These are phyloP conservation scores for Cherax quadricarinatus DNA, from an alignment of 1,140 invertebrate genomes.

Conservation along the genomic window DNA sequence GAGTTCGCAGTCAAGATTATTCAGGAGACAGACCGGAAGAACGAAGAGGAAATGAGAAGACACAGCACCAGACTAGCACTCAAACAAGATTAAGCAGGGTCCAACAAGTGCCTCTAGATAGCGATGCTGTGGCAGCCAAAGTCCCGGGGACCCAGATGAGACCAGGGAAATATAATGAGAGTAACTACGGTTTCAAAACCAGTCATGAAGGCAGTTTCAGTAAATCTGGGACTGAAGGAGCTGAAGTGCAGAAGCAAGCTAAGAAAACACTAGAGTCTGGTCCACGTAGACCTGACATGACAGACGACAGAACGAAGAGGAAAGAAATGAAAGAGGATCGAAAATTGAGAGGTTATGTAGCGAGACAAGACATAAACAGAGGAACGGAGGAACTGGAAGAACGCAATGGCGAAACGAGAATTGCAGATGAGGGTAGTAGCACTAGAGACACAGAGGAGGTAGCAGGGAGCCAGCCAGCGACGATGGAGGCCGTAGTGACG, in stretches of 20 bases:
- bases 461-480: not conserved
- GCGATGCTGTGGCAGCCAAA: too few relatives aligned
- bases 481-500: conserved; percentile 32
- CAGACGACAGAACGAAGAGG: not conserved
- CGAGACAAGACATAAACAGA: not conserved
- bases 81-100: too few relatives aligned
- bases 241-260: not conserved
- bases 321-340: not conserved
- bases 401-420: not conserved
- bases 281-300: not conserved
- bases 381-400: not conserved
- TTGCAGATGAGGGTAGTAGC: not conserved
- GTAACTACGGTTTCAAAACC: not conserved
- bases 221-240: not conserved
- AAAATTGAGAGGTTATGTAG: not conserved
- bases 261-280: not conserved
- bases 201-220: not conserved
- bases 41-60: not conserved
- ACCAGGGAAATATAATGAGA: not conserved
- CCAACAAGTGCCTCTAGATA: not conserved
- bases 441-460: not conserved
- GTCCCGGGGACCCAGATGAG: too few relatives aligned
- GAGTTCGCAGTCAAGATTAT: not conserved
- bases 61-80: not conserved
- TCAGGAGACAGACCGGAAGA: not conserved